Evolutionary conservation across 2,113 vertebrate species (phyloP).

Genomic region (Aviceda subcristata): DNA sequence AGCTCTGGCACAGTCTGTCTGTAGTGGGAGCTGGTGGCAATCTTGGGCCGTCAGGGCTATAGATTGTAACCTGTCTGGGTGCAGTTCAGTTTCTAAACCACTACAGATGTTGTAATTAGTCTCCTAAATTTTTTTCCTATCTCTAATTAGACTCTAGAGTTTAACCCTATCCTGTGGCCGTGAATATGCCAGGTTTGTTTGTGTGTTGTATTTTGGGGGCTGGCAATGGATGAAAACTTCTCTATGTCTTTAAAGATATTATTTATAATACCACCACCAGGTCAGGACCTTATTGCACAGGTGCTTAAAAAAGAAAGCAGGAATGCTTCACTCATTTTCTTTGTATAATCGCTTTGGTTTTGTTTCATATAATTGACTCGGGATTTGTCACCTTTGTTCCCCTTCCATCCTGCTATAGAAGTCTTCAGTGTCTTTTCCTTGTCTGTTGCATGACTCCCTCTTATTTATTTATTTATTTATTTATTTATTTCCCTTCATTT

Average conservation of each 20-base stretch:
- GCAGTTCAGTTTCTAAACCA: not conserved
- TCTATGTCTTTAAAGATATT: not conserved
- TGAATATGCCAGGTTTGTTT: not conserved
- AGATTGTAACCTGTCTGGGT: not conserved
- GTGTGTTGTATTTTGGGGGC: not conserved
- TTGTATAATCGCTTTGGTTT: not conserved
- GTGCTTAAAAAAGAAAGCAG: not conserved
- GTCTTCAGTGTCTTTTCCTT: not conserved
- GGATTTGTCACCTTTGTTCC: not conserved
- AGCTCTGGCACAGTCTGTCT: not conserved
- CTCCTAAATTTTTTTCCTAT: not conserved
- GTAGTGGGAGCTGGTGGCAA: not conserved
- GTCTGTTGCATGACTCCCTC: not conserved
- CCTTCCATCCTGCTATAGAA: not conserved
- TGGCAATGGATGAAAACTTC: not conserved
- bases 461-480: too few species aligned
- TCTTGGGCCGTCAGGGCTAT: not conserved
- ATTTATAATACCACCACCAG: not conserved
- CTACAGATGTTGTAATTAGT: not conserved
- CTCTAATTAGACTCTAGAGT: not conserved
- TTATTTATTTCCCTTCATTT: not conserved
- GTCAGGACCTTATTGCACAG: not conserved
- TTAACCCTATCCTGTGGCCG: not conserved
- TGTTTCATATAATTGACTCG: not conserved
- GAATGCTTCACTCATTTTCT: not conserved